Percentiles rank a stretch among this genome's conserved stretches.
Evolutionary conservation across 2,797 vertebrate species (phyloP).

Genomic region (Catostomus latipinnis): DNA sequence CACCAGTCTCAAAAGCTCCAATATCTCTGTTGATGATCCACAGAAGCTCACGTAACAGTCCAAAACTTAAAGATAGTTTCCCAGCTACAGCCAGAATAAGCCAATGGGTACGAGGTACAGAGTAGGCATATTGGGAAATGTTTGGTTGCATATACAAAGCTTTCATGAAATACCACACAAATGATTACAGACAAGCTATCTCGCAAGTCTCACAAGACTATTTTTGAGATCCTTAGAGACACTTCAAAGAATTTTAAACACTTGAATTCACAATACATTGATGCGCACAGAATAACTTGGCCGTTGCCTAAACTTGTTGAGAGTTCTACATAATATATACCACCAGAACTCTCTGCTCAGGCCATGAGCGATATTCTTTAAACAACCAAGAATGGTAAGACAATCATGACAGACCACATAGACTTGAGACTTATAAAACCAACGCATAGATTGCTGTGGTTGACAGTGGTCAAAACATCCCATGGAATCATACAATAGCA

Average conservation of each 20-base stretch:
- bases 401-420: slow-evolving; percentile 57
- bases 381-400: slow-evolving; percentile 54
- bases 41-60: neutral
- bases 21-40: too few relatives aligned
- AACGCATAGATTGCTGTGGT: slow-evolving; percentile 49
- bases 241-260: slow-evolving; percentile 37
- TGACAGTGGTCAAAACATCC: slow-evolving; percentile 48
- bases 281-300: slow-evolving; percentile 26
- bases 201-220: slow-evolving; percentile 42
- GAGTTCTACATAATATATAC: slow-evolving; percentile 10
- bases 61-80: slow-evolving; percentile 33
- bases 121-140: slow-evolving; percentile 53
- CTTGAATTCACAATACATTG: slow-evolving; percentile 26
- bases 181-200: slow-evolving; percentile 50
- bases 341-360: slow-evolving; percentile 12
- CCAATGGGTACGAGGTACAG: slow-evolving; percentile 38
- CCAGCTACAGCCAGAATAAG: slow-evolving; percentile 32
- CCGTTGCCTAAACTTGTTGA: slow-evolving; percentile 26
- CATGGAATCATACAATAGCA: slow-evolving; percentile 43
- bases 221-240: slow-evolving; percentile 51
- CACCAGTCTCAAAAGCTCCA: too few relatives aligned
- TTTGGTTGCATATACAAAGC: slow-evolving; percentile 65
- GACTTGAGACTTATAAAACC: slow-evolving; percentile 42
- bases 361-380: neutral
- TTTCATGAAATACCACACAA: slow-evolving; percentile 54